Conservation (phyloP, 2,113 vertebrate species). For the Oceanodroma tethys region DNA sequence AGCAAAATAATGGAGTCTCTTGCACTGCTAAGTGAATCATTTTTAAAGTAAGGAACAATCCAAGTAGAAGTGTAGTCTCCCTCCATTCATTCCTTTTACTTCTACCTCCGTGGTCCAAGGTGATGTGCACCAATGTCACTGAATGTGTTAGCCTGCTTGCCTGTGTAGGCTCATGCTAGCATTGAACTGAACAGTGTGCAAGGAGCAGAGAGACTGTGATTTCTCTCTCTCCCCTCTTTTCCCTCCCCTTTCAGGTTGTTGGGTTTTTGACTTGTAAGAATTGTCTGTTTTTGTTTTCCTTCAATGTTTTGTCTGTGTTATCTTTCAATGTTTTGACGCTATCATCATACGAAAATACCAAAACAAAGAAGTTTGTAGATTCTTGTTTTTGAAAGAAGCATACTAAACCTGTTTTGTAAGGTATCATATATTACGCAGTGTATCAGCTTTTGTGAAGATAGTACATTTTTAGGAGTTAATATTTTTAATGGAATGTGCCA, state of each 20-base stretch:
- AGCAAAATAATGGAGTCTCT: neutral
- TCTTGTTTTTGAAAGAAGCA: neutral
- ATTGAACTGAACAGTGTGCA: neutral
- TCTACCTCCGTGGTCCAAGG: rapidly evolving
- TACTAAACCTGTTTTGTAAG: neutral
- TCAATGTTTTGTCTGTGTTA: neutral
- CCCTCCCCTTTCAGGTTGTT: neutral
- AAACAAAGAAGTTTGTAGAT: neutral
- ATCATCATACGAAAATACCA: neutral
- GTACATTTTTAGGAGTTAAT: neutral
- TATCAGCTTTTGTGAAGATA: neutral
- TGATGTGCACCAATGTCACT: no score
- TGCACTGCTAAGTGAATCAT: neutral
- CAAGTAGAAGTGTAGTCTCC: neutral
- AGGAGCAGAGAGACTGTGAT: neutral
- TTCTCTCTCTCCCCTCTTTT: neutral
- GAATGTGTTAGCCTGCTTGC: neutral
- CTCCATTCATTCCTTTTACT: neutral
- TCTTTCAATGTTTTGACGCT: neutral
- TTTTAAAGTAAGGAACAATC: neutral
- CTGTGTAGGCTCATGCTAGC: rapidly evolving
- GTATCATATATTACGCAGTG: neutral
- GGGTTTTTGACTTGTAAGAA: neutral
- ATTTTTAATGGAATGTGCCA: neutral
- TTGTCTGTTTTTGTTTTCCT: neutral